These are phyloP conservation scores for human (Homo sapiens) DNA, from an alignment of 2,113 vertebrate species.

Conservation along the genomic window GRCh38 chr12:54410501-54411000, in stretches of 20 bases:
- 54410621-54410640: no score
- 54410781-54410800: no score
- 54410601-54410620: no score
- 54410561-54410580: neutral
- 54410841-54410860: neutral
- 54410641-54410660: no score
- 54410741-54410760: neutral
- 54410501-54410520: neutral
- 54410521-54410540: neutral
- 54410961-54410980: no score
- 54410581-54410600: neutral
- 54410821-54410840: neutral
- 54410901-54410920: no score
- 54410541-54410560: no score
- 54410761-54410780: neutral
- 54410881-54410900: neutral
- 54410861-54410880: no score
- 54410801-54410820: neutral
- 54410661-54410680: no score
- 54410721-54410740: neutral
- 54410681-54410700: no score
- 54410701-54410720: neutral
- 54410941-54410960: no score
- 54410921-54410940: no score
- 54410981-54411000: neutral